These are phyloP conservation scores for Sorex fumeus DNA, from an alignment of 2,113 vertebrate genomes.

Conservation along the genomic window DNA sequence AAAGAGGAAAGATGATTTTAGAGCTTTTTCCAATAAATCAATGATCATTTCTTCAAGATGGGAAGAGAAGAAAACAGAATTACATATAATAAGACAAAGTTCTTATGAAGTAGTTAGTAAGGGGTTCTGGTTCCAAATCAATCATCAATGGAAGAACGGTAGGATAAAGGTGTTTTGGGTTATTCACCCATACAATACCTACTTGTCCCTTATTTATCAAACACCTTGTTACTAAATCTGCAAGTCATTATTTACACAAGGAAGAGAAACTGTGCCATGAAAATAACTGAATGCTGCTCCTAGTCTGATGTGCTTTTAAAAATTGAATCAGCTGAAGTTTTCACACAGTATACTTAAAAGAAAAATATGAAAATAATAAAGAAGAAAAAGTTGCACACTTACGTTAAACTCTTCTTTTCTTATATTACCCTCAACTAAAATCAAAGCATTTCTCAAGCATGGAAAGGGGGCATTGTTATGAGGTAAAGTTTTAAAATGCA, in stretches of 20 bases:
- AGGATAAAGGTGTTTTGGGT: neutral
- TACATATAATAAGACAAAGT: neutral
- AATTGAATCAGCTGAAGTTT: conserved; percentile 41
- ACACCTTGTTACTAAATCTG: conserved; percentile 22
- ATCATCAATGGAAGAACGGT: neutral
- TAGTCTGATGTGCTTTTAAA: conserved; percentile 49
- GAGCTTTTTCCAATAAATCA: neutral
- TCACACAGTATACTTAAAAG: conserved; percentile 44
- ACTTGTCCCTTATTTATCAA: conserved; percentile 33
- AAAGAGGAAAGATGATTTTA: neutral
- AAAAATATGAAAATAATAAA: conserved; percentile 29
- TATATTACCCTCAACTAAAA: conserved; percentile 23
- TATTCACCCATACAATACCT: conserved; percentile 40
- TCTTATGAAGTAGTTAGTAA: neutral
- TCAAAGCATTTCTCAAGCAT: conserved; percentile 6
- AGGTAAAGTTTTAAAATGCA: conserved; percentile 52
- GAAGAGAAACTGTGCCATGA: neutral
- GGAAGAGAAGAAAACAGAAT: neutral
- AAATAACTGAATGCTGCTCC: conserved; percentile 39
- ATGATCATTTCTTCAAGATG: neutral
- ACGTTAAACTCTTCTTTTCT: conserved; percentile 17
- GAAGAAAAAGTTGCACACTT: neutral
- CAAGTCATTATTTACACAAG: conserved; percentile 42
- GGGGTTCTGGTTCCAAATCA: neutral
- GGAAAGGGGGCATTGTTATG: neutral